Evolutionary conservation across 92 coral and sea anemone species (phyloP), one percentile per base, ranked within the genome.

Genomic region (Pocillopora grandis): DNA sequence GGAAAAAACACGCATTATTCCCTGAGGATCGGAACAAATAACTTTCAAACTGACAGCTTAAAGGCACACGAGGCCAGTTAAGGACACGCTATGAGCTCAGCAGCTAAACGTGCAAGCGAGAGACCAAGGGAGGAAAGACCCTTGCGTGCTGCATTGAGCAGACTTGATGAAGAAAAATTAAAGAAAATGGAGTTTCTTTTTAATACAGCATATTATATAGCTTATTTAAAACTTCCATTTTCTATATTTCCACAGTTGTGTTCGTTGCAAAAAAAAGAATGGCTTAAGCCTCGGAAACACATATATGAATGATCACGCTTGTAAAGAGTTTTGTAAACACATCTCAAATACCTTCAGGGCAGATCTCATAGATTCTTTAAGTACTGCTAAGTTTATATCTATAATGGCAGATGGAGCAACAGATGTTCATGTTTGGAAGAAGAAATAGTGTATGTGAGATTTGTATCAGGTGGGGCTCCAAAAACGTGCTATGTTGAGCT

Each of bases 151-250:
- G 87, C 71, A 68, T 42, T 66, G 82, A 76, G 66, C 58, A 84
- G 73, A 76, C 88, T 64, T 64, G 88, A 76, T 84, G 65, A 76
- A 72, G 71, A 84, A 70, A 84, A 77, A 52, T 49, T 76, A 19
- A 84, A 84, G 82, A 76, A 84, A 72, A 36, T 66, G 61, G 82
- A 59, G 81, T 84, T 31, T 66, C 80, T 74, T 74, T 83, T 83
- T 83, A 62, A 83, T 42, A 75, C 87, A 21, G 80, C 80, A 16
- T 75, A 83, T 83, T 83, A 75, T 20, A 73, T 83, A 13, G 87
- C 74, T 36, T 83, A 83, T 84, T 84, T 75, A 60, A 84, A 84
- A 84, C 87, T 84, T 48, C 87, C 81, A 42, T 84, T 84, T 74
- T 84, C 80, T 72, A 65, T 73, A 17, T 75, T 84, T 61, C 74